phyloP scores from a whole-genome alignment of 2,113 vertebrate species.

The Edolisoma coerulescens region DNA sequence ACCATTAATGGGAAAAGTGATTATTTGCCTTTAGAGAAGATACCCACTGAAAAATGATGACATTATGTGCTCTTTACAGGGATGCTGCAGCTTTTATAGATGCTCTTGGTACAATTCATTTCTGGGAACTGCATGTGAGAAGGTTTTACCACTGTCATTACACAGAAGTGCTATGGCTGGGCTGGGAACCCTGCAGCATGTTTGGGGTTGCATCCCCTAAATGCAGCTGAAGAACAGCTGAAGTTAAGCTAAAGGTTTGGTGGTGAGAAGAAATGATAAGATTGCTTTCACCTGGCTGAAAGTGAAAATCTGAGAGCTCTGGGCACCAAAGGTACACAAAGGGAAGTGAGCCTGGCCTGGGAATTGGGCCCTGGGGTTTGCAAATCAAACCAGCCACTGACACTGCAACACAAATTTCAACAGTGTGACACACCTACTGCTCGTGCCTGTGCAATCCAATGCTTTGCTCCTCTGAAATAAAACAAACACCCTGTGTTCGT shows the following conservation, averaged over 20 bases:
- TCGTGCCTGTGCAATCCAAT: constrained; percentile 4
- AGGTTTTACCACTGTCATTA: not conserved
- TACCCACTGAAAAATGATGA: constrained; percentile 28
- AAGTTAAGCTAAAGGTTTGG: constrained; percentile 27
- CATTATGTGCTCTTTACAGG: constrained; percentile 7
- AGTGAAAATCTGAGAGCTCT: constrained; percentile 18
- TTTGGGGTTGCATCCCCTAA: not conserved
- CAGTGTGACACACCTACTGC: not conserved
- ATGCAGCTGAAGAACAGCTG: not conserved
- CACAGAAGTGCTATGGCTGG: not conserved
- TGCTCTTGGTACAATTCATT: constrained; percentile 10
- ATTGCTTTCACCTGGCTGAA: constrained; percentile 25
- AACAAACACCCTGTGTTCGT: not conserved
- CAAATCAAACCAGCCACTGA: not conserved
- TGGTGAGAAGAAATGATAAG: not conserved
- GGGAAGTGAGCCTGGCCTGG: constrained; percentile 1
- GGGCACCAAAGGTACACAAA: not conserved
- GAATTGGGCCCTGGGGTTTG: constrained; percentile 28
- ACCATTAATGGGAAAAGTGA: constrained; percentile 2
- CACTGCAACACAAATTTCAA: constrained; percentile 30
- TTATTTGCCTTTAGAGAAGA: constrained; percentile 49
- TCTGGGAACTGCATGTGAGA: not conserved
- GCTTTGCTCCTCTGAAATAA: constrained; percentile 2
- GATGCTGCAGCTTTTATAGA: not conserved
- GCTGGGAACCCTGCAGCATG: not conserved